phyloP scores from a whole-genome alignment of 2,797 vertebrate genomes.

The Manis javanica region DNA sequence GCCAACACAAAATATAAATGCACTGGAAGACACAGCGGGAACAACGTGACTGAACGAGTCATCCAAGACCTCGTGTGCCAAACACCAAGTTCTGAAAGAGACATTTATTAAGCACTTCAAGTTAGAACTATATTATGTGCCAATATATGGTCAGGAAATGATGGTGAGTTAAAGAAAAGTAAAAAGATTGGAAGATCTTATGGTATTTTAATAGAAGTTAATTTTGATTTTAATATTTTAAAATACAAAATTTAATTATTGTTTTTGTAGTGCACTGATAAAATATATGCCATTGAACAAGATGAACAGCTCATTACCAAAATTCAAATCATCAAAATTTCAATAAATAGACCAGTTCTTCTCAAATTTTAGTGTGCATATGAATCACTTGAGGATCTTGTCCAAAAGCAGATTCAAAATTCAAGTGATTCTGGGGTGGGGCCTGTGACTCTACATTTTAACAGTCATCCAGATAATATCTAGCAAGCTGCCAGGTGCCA shows the following conservation, averaged over 20 bases:
- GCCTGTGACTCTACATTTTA: neutral
- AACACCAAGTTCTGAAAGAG: constrained; percentile 53
- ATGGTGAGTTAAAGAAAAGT: neutral
- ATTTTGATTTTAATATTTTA: constrained; percentile 27
- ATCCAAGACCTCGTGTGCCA: constrained; percentile 1
- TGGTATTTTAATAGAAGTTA: neutral
- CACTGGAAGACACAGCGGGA: neutral
- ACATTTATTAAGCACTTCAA: constrained; percentile 35
- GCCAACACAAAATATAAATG: constrained; percentile 65
- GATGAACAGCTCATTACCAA: neutral
- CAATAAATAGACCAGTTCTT: neutral
- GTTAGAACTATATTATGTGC: constrained; percentile 56
- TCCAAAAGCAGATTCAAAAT: constrained; percentile 7
- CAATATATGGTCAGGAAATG: constrained; percentile 19
- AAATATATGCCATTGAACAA: neutral
- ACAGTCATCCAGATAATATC: neutral
- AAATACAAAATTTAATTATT: neutral
- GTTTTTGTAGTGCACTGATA: neutral
- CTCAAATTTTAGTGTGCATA: neutral
- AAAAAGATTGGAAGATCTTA: neutral
- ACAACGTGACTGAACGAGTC: constrained; percentile 51
- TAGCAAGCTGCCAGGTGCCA: neutral
- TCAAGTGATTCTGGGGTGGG: neutral
- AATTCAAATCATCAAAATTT: constrained; percentile 13
- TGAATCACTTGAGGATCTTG: neutral